Evolutionary conservation across 1,140 invertebrate genomes (phyloP), one percentile per base, ranked within the genome.

Genomic region (Magallana gigas): DNA sequence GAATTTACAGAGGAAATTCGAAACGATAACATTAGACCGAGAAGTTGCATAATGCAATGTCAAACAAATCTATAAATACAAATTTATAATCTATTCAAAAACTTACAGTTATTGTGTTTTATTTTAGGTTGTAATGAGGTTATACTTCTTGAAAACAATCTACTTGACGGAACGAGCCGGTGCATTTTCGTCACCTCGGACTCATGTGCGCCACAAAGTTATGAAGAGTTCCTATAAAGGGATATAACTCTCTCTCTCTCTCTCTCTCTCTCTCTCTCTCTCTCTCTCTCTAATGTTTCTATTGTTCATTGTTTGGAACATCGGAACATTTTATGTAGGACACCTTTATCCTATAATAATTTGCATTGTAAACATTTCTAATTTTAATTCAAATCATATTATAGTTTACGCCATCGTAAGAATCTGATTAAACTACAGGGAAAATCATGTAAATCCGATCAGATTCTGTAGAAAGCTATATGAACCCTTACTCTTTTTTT

Each of bases 171-270:
- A 71, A 71, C 68, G n/a, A 71, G 18, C 68, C 68, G 68, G 68
- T 71, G 12, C 68, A 71, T 71, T 71, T 71, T 71, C 23, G 68
- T 71, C 23, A 9, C 68, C 23, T 71, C 68, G 68, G n/a, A 71
- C 68, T 71, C 68, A 71, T 71, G 68, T 71, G 68, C 68, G 18
- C 18, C 7, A 23, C n/a, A 29, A 71, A 18, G 14, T 62, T 11
- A 8, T 71, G 68, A 71, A 71, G 68, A 71, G 68, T 71, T 71
- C 68, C 68, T 29, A 71, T 29, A 71, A 71, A 71, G 68, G 68
- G n/a, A 36, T 3, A 29, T 71, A 36, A 71, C 8, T 71, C 11
- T 71, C 36, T 48, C 36, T 48, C 36, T 48, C 36, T 48, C 36
- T 48, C 36, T 48, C 2, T 48, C 36, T 48, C 36, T 48, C 36